Conservation (phyloP, 1,140 invertebrate species). For the Antheraea mylitta region DNA sequence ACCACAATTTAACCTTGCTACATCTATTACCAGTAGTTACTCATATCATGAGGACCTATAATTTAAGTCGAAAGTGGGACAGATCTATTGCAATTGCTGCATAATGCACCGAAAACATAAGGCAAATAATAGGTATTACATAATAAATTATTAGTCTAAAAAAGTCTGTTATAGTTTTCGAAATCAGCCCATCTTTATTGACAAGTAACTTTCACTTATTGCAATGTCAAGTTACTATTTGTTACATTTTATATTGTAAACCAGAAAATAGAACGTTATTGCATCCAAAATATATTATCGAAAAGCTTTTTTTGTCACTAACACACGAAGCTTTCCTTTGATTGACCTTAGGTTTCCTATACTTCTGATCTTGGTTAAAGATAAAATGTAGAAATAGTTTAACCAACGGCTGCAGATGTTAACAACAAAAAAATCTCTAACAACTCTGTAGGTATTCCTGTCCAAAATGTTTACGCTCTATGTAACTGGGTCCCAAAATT, state of each 20-base stretch:
- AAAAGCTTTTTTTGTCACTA: no score
- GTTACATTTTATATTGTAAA: background rate
- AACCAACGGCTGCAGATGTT: no score
- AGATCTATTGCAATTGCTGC: conserved; percentile 6
- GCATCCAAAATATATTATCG: background rate
- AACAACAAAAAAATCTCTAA: no score
- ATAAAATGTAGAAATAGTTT: no score
- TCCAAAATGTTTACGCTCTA: no score
- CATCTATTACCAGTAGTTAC: conserved; percentile 8
- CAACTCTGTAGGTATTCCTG: no score
- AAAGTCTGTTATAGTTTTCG: background rate
- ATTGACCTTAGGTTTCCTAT: no score
- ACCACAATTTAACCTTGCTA: conserved; percentile 21
- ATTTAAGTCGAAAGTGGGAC: conserved; percentile 13
- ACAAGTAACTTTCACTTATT: background rate
- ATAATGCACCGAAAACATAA: conserved; percentile 1
- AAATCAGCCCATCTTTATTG: background rate
- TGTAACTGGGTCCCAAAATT: no score
- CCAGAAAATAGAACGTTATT: background rate
- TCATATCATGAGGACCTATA: conserved; percentile 4
- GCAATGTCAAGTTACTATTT: background rate
- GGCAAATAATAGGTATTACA: background rate
- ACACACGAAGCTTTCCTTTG: no score
- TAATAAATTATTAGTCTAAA: conserved; percentile 1
- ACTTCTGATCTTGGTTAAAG: no score